A percentile compares a stretch with the other conserved stretches of the same genome.
Conservation (phyloP, 2,888 invertebrate species). For the Ochlodes sylvanus region DNA sequence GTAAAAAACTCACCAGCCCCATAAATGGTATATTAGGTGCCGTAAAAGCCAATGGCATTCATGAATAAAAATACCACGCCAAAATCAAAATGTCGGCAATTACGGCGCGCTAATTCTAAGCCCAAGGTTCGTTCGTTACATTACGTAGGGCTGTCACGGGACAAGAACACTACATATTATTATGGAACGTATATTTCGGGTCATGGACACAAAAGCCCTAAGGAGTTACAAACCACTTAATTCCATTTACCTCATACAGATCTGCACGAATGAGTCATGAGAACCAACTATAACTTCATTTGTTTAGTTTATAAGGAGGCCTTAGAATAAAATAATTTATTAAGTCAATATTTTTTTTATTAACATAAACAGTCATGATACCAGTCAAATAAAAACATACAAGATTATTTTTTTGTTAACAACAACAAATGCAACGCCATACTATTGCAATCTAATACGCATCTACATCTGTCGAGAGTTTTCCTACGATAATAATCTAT, state of each 20-base stretch:
- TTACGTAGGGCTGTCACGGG: constrained; percentile 33
- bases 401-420: too few relatives aligned
- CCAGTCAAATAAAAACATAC: too few relatives aligned
- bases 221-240: not conserved
- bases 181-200: not conserved
- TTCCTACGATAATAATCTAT: too few relatives aligned
- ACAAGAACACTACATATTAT: not conserved
- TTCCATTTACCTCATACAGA: not conserved
- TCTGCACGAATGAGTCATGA: not conserved
- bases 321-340: too few relatives aligned
- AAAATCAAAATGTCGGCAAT: constrained; percentile 69
- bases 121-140: constrained; percentile 49
- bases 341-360: too few relatives aligned
- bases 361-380: too few relatives aligned
- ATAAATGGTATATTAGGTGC: constrained; percentile 59
- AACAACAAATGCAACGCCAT: too few relatives aligned
- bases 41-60: constrained; percentile 63
- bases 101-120: constrained; percentile 52
- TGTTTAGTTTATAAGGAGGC: too few relatives aligned
- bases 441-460: too few relatives aligned
- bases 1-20: constrained; percentile 53
- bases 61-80: constrained; percentile 75
- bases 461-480: too few relatives aligned
- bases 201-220: constrained; percentile 4
- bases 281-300: not conserved